These are phyloP conservation scores for Meles meles DNA, from an alignment of 2,113 vertebrate species.

Conservation along the genomic window DNA sequence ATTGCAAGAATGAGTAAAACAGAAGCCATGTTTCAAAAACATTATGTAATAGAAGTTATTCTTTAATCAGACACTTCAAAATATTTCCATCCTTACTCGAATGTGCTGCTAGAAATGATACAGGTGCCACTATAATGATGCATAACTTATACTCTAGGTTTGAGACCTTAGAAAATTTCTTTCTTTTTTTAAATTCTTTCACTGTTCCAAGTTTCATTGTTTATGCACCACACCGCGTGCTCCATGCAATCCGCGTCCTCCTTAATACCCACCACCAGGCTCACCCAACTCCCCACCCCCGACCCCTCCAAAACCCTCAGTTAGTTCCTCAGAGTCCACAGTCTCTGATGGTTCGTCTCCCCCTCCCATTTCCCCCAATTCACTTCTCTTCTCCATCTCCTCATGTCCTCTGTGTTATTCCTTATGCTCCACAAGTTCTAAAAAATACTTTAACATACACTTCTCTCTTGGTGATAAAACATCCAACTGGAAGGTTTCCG, in stretches of 20 bases:
- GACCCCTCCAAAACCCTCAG: no score
- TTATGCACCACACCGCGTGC: no score
- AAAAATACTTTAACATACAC: background rate
- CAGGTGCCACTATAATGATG: background rate
- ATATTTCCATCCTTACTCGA: background rate
- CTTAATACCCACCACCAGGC: no score
- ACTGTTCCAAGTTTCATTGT: no score
- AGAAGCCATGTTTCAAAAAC: background rate
- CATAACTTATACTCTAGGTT: background rate
- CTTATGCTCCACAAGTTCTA: background rate
- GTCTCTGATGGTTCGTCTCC: no score
- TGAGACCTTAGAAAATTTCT: background rate
- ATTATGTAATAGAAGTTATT: background rate
- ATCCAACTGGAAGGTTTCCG: background rate
- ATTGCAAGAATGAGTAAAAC: background rate
- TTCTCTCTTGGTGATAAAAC: background rate
- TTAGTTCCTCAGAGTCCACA: no score
- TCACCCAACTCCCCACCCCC: no score
- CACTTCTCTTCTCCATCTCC: no score
- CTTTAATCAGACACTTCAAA: background rate
- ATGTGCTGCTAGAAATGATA: background rate
- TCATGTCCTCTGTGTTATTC: no score
- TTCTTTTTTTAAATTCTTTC: no score
- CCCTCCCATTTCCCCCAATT: no score
- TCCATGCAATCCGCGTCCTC: no score